Evolutionary conservation across 2,888 invertebrate genomes (phyloP).

Genomic region (Schizotus pectinicornis): DNA sequence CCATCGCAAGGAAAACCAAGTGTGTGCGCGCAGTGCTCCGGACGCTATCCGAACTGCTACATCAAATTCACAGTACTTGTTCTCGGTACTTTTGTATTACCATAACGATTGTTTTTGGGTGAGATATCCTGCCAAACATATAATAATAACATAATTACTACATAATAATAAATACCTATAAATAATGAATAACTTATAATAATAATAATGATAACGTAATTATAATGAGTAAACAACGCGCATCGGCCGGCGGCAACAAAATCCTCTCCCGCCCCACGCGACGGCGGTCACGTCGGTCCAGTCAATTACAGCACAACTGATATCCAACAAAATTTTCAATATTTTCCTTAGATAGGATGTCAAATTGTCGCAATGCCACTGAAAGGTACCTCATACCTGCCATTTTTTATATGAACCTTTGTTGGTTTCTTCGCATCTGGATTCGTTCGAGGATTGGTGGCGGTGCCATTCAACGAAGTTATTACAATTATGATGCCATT

Average conservation of each 20-base stretch:
- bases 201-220: conserved; percentile 37
- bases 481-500: conserved; percentile 23
- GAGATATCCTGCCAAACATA: conserved; percentile 60
- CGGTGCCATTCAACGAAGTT: conserved; percentile 10
- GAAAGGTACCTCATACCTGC: conserved; percentile 14
- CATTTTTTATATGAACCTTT: conserved; percentile 18
- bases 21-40: conserved; percentile 59
- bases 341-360: too few species aligned
- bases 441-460: too few species aligned
- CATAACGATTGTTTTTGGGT: conserved; percentile 59
- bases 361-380: not conserved
- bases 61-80: conserved; percentile 57
- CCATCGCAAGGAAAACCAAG: conserved; percentile 38
- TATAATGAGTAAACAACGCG: conserved; percentile 40
- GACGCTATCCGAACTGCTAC: conserved; percentile 57
- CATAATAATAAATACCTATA: conserved; percentile 47
- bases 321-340: too few species aligned
- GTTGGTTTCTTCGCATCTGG: not conserved
- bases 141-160: conserved; percentile 50
- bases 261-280: conserved; percentile 16
- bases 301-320: conserved; percentile 22
- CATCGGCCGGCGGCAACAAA: conserved; percentile 34
- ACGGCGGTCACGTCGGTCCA: conserved; percentile 29
- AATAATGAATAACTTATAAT: conserved; percentile 48
- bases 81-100: conserved; percentile 57